A percentile compares a stretch with the other conserved stretches of the same genome.
phyloP scores from a whole-genome alignment of 1,140 invertebrate genomes.

The Drosophila nigrodunni region DNA sequence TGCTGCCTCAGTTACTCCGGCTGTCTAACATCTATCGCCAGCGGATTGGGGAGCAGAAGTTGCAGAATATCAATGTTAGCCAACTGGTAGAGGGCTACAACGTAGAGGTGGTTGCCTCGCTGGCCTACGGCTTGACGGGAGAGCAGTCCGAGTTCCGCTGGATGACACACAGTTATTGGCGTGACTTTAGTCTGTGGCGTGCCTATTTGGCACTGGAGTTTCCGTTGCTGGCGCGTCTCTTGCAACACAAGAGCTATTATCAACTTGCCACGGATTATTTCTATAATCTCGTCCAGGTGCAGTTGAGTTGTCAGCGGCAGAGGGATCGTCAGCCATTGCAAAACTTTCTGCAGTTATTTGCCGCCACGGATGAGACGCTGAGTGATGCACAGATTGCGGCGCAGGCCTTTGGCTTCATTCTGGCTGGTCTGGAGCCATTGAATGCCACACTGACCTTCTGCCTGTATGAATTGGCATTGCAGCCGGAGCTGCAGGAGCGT shows the following conservation, averaged over 20 bases:
- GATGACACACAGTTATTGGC: conserved; percentile 60
- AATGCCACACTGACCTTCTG: conserved; percentile 86
- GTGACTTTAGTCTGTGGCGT: conserved; percentile 56
- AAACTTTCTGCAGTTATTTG: conserved; percentile 86
- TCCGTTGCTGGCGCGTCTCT: conserved; percentile 57
- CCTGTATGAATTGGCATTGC: conserved; percentile 86
- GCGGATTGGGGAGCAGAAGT: conserved; percentile 8
- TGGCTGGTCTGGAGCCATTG: conserved; percentile 85
- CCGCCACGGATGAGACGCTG: conserved; percentile 48
- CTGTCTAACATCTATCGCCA: conserved; percentile 58
- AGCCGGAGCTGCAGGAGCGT: conserved; percentile 87
- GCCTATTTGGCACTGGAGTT: conserved; percentile 67
- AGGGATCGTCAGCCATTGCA: conserved; percentile 80
- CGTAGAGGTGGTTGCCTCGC: conserved; percentile 58
- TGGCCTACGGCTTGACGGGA: conserved; percentile 57
- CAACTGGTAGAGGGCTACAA: conserved; percentile 64
- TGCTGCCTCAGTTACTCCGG: conserved; percentile 81
- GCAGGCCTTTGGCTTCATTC: conserved; percentile 80
- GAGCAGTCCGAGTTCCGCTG: conserved; percentile 82
- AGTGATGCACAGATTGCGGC: conserved; percentile 68
- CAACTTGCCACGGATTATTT: conserved; percentile 60
- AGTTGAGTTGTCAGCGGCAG: conserved; percentile 68
- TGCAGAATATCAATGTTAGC: conserved; percentile 50
- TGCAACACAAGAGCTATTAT: conserved; percentile 61
- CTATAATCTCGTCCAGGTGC: conserved; percentile 44